phyloP scores from a whole-genome alignment of 2,888 invertebrate genomes.

The Antitype chi region DNA sequence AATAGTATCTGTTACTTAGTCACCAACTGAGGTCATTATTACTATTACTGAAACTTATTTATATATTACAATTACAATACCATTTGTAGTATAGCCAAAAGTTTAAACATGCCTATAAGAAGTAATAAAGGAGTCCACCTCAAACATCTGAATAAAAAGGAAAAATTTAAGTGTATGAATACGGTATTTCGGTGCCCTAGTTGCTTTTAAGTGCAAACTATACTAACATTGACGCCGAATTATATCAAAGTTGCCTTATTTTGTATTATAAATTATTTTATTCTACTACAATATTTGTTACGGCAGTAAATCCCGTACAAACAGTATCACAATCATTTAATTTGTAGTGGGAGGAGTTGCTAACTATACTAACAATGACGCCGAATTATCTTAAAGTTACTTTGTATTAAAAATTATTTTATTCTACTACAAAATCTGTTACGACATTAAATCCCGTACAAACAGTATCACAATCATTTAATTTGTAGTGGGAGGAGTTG shows the following conservation, averaged over 20 bases:
- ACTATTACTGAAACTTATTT: neutral
- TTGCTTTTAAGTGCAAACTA: neutral
- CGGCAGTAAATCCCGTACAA: conserved; percentile 13
- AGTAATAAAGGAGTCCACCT: conserved; percentile 1
- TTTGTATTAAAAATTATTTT: neutral
- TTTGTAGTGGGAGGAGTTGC: conserved; percentile 34
- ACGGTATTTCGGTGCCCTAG: neutral
- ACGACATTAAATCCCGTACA: conserved; percentile 12
- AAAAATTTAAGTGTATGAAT: neutral
- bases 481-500: conserved; percentile 37
- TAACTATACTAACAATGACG: conserved; percentile 17
- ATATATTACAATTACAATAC: neutral
- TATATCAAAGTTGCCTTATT: neutral
- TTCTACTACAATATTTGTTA: neutral
- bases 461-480: conserved; percentile 36
- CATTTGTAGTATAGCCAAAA: neutral
- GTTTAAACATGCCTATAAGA: neutral
- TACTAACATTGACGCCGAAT: neutral
- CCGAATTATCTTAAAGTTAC: neutral
- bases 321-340: conserved; percentile 39
- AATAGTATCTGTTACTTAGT: conserved; percentile 1
- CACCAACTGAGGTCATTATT: conserved; percentile 8
- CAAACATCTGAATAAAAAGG: neutral
- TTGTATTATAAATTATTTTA: neutral
- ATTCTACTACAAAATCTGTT: neutral